Evolutionary conservation across 2,113 vertebrate species (phyloP).

Genomic region (Elephantulus edwardii): DNA sequence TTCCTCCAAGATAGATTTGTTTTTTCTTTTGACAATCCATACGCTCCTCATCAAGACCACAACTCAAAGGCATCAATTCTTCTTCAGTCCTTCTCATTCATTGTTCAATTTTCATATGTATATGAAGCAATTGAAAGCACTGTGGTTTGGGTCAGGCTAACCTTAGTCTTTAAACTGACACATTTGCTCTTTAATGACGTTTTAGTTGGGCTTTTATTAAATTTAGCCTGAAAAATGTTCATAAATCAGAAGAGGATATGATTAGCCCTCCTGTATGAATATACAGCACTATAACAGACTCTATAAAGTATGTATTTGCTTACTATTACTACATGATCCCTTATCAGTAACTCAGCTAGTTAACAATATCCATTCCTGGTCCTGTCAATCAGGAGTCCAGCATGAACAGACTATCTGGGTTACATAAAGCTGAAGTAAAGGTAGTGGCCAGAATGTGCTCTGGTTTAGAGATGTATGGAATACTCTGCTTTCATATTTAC

Average conservation of each 20-base stretch:
- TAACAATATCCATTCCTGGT: not conserved
- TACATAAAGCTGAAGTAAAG: not conserved
- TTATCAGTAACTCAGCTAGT: not conserved
- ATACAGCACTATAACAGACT: not conserved
- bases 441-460: not conserved
- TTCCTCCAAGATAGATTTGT: no score
- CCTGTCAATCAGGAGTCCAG: not conserved
- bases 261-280: not conserved
- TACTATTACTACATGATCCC: not conserved
- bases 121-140: no score
- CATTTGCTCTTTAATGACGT: no score
- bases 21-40: no score
- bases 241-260: not conserved
- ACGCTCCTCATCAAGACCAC: no score
- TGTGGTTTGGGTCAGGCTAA: no score
- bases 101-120: no score
- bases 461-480: not conserved
- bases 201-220: not conserved
- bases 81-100: no score
- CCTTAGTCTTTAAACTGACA: no score
- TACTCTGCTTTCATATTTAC: not conserved
- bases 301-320: not conserved
- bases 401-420: fast-evolving
- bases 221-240: not conserved
- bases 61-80: no score